phyloP scores from a whole-genome alignment of 1,140 invertebrate genomes.

The Neuroterus valhalla region DNA sequence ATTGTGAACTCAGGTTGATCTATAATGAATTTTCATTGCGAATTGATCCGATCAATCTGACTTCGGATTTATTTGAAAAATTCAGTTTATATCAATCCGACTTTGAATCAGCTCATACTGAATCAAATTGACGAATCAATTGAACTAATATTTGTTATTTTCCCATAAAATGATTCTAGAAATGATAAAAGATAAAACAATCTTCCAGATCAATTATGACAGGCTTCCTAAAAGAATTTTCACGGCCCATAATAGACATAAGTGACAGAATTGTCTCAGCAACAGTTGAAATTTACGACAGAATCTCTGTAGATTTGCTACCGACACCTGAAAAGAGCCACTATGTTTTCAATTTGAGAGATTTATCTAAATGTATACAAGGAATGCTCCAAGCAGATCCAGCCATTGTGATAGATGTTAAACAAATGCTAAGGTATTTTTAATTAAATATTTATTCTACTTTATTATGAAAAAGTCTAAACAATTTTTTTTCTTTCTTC shows the following conservation, averaged over 20 bases:
- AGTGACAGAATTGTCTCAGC: slow-evolving; percentile 85
- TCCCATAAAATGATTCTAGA: slow-evolving; percentile 36
- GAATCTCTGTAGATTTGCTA: slow-evolving; percentile 85
- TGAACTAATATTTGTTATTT: too few species aligned
- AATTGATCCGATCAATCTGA: too few species aligned
- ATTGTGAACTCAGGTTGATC: too few species aligned
- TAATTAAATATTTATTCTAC: neutral
- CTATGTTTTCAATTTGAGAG: slow-evolving; percentile 93
- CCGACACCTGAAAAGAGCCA: slow-evolving; percentile 93
- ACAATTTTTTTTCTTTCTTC: neutral
- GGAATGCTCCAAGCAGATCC: slow-evolving; percentile 86
- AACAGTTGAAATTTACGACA: slow-evolving; percentile 86
- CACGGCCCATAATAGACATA: slow-evolving; percentile 81
- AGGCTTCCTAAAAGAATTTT: slow-evolving; percentile 87
- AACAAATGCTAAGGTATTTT: slow-evolving; percentile 78
- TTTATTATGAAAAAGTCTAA: neutral
- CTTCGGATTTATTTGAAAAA: too few species aligned
- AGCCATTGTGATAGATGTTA: slow-evolving; percentile 78
- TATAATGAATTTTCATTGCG: too few species aligned
- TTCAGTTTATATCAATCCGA: too few species aligned
- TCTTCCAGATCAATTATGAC: slow-evolving; percentile 77
- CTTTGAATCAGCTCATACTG: too few species aligned
- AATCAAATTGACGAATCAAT: too few species aligned
- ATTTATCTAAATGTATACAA: slow-evolving; percentile 93
- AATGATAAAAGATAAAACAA: slow-evolving; percentile 27